phyloP scores from a whole-genome alignment of 2,888 invertebrate species.

The Neoitamus cyanurus region DNA sequence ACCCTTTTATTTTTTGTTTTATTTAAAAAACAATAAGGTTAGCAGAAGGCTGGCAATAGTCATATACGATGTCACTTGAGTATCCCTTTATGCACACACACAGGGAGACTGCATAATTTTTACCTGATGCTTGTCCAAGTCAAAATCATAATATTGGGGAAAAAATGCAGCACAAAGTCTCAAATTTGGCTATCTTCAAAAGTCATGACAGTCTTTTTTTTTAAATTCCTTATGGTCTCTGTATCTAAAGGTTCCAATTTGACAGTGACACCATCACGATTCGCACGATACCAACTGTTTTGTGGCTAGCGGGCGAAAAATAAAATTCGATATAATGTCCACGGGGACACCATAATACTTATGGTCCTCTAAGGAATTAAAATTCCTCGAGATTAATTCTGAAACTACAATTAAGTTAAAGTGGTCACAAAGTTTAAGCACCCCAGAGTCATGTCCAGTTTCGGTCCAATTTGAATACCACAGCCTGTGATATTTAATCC shows the following conservation, averaged over 20 bases:
- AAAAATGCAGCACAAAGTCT: too few species aligned
- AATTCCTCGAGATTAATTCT: neutral
- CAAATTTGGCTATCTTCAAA: too few species aligned
- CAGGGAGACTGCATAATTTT: too few species aligned
- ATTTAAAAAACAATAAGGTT: too few species aligned
- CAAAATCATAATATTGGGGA: too few species aligned
- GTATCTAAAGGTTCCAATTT: neutral
- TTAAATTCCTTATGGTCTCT: too few species aligned
- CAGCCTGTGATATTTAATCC: constrained; percentile 41
- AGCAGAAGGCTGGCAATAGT: too few species aligned
- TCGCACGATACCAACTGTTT: neutral
- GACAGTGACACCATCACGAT: neutral
- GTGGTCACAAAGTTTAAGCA: neutral
- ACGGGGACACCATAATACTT: neutral
- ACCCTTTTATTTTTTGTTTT: too few species aligned
- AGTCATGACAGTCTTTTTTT: too few species aligned
- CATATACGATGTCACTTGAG: too few species aligned
- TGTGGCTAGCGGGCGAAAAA: neutral
- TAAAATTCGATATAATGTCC: neutral
- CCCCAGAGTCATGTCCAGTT: neutral
- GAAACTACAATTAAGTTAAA: neutral
- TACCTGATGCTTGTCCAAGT: too few species aligned
- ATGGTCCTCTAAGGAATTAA: neutral
- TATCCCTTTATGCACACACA: too few species aligned
- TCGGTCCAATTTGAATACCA: constrained; percentile 27